These are phyloP conservation scores for Drosophila sproati DNA, from an alignment of 1,140 invertebrate species.

Conservation along the genomic window DNA sequence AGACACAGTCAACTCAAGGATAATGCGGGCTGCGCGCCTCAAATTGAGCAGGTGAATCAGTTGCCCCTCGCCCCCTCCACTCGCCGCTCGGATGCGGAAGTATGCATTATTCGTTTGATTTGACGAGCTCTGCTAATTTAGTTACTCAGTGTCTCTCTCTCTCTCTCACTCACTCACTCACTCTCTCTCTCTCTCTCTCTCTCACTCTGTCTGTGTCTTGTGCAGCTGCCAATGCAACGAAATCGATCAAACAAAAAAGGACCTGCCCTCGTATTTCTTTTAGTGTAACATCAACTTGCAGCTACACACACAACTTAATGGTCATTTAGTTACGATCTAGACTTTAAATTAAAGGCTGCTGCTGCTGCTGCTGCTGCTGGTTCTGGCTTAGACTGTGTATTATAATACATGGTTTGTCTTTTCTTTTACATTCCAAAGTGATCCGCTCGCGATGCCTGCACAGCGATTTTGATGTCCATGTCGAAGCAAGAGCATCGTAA, in stretches of 20 bases:
- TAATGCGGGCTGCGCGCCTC: slow-evolving; percentile 73
- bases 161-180: neutral
- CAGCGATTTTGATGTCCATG: slow-evolving; percentile 19
- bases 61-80: neutral
- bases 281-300: no score
- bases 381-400: no score
- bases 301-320: no score
- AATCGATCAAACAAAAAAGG: neutral
- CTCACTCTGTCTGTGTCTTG: neutral
- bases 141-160: neutral
- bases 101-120: slow-evolving; percentile 64
- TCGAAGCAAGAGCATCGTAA: slow-evolving; percentile 16
- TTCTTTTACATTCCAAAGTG: no score
- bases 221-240: slow-evolving; percentile 3
- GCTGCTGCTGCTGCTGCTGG: no score
- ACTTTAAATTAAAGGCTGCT: no score
- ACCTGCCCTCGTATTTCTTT: no score
- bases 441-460: neutral
- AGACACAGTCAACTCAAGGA: slow-evolving; percentile 19
- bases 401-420: no score
- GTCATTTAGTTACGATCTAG: no score
- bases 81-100: slow-evolving; percentile 61
- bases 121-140: slow-evolving; percentile 18
- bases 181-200: neutral
- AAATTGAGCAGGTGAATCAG: slow-evolving; percentile 74